Evolutionary conservation across 2,888 invertebrate species (phyloP).

Genomic region (Xanthorhoe spadicearia): DNA sequence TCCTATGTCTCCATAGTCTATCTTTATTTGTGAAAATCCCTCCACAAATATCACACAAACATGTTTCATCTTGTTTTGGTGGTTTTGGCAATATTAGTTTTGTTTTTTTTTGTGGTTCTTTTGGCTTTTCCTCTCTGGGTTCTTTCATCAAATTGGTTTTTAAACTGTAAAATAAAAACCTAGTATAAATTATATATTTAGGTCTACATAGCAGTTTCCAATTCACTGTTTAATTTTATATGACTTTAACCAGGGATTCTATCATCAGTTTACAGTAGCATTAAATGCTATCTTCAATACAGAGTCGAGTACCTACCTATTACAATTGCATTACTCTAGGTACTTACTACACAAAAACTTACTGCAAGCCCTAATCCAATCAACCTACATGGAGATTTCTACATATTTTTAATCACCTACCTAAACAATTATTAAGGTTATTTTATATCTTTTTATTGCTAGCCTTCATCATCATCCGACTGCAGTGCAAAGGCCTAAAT

Average conservation of each 20-base stretch:
- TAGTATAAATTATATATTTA: neutral
- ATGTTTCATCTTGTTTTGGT: conserved; percentile 12
- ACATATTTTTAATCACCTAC: too few species aligned
- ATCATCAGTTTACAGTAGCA: too few species aligned
- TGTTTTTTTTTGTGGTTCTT: conserved; percentile 40
- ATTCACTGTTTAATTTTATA: neutral
- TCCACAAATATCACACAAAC: conserved; percentile 72
- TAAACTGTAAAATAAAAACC: conserved; percentile 54
- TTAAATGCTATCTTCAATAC: too few species aligned
- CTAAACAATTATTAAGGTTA: neutral
- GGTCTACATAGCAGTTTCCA: too few species aligned
- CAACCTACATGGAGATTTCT: too few species aligned
- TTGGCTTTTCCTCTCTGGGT: conserved; percentile 7
- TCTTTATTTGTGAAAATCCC: conserved; percentile 62
- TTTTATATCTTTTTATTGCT: too few species aligned
- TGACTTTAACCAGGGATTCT: too few species aligned
- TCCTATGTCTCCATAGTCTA: conserved; percentile 62
- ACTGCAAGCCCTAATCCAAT: too few species aligned
- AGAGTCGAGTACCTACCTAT: too few species aligned
- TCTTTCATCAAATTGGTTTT: conserved; percentile 44
- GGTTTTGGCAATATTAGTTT: conserved; percentile 32
- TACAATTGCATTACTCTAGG: too few species aligned
- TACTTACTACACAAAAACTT: too few species aligned
- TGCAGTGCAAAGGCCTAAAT: neutral
- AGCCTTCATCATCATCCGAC: neutral